Evolutionary conservation across 2,113 vertebrate genomes (phyloP).

Genomic region (Anoura caudifer): DNA sequence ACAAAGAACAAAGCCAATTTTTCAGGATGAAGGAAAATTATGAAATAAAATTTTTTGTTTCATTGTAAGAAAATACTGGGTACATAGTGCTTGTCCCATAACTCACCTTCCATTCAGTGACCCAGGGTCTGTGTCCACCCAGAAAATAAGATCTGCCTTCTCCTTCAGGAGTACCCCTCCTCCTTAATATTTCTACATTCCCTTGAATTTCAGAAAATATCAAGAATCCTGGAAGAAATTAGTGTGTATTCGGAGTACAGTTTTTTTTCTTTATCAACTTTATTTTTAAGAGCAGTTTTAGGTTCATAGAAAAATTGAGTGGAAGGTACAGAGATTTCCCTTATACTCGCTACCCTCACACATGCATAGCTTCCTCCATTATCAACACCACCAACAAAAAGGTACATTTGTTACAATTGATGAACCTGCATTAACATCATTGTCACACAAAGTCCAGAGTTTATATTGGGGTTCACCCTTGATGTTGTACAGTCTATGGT

Average conservation of each 20-base stretch:
- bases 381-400: background rate
- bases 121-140: background rate
- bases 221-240: background rate
- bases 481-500: background rate
- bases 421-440: background rate
- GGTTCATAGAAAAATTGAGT: background rate
- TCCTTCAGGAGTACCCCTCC: background rate
- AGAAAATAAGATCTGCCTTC: background rate
- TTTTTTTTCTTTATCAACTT: background rate
- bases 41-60: background rate
- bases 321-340: background rate
- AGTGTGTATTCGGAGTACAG: background rate
- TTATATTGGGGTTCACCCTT: background rate
- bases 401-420: background rate
- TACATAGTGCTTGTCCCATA: background rate
- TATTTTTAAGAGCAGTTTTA: background rate
- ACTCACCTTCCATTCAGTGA: background rate
- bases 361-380: background rate
- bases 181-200: background rate
- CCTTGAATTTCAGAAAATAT: background rate
- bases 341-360: background rate
- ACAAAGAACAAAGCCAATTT: background rate
- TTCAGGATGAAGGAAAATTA: background rate
- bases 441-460: background rate
- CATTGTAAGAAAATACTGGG: background rate